These are phyloP conservation scores for Meteorus sp. DNA, from an alignment of 1,140 invertebrate species.

Conservation along the genomic window DNA sequence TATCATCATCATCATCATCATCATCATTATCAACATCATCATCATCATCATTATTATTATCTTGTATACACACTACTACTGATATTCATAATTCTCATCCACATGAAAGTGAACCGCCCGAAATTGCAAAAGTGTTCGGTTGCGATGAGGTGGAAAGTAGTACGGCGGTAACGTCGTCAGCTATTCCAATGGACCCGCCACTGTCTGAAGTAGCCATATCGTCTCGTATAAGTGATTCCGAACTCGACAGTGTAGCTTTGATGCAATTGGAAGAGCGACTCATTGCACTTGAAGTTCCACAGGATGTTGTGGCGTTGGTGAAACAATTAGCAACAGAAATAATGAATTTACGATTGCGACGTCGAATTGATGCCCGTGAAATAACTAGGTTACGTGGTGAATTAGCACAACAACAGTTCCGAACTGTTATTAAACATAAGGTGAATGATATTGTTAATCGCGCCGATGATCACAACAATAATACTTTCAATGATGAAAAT, in stretches of 20 bases:
- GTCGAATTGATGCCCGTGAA: slow-evolving; percentile 37
- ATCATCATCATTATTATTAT: not conserved
- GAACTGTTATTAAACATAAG: slow-evolving; percentile 2
- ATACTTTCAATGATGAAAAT: too few relatives aligned
- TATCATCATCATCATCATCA: too few relatives aligned
- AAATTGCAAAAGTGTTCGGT: slow-evolving; percentile 10
- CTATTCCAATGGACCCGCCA: slow-evolving; percentile 42
- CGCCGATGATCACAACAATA: too few relatives aligned
- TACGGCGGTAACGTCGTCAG: slow-evolving; percentile 52
- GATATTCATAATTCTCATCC: slow-evolving; percentile 19
- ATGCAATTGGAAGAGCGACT: slow-evolving; percentile 43
- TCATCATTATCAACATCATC: too few relatives aligned
- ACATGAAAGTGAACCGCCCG: slow-evolving; percentile 18
- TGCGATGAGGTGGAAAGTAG: slow-evolving; percentile 47
- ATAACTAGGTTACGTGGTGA: slow-evolving; percentile 41
- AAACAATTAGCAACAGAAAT: slow-evolving; percentile 44
- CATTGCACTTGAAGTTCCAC: slow-evolving; percentile 44
- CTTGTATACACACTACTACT: not conserved
- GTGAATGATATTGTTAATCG: too few relatives aligned
- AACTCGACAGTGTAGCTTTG: slow-evolving; percentile 35
- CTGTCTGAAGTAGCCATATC: slow-evolving; percentile 33
- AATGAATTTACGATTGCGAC: slow-evolving; percentile 37
- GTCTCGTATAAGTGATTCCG: slow-evolving; percentile 44
- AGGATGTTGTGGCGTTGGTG: slow-evolving; percentile 42
- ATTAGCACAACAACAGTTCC: slow-evolving; percentile 35